phyloP scores from a whole-genome alignment of 2,797 vertebrate genomes.

The Neomorphus geoffroyi region DNA sequence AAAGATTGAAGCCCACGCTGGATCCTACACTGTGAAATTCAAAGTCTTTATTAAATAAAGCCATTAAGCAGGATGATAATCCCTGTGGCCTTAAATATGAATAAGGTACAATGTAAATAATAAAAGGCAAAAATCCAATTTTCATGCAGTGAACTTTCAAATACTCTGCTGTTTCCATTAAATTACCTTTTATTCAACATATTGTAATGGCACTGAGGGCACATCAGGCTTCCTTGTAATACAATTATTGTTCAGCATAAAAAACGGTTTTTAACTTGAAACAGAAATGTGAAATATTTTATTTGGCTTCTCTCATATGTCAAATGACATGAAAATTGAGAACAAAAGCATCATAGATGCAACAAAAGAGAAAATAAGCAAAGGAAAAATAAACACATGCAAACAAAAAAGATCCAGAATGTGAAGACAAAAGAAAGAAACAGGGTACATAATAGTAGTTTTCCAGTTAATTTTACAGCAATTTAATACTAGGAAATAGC shows the following conservation, averaged over 20 bases:
- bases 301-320: slow-evolving; percentile 20
- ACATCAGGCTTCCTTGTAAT: slow-evolving; percentile 43
- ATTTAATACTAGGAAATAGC: slow-evolving; percentile 41
- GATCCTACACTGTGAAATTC: slow-evolving; percentile 53
- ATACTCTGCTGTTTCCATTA: slow-evolving; percentile 50
- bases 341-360: background rate
- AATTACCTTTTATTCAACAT: slow-evolving; percentile 56
- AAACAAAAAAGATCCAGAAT: background rate
- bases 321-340: slow-evolving; percentile 35
- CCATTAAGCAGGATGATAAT: slow-evolving; percentile 69
- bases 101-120: slow-evolving; percentile 70
- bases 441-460: background rate
- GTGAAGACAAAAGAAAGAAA: slow-evolving; percentile 36
- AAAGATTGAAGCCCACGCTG: slow-evolving; percentile 19
- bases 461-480: slow-evolving; percentile 49
- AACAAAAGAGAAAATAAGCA: slow-evolving; percentile 24
- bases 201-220: slow-evolving; percentile 12
- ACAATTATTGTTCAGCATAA: slow-evolving; percentile 44
- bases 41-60: slow-evolving; percentile 74
- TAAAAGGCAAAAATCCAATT: slow-evolving; percentile 71
- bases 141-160: slow-evolving; percentile 67
- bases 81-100: slow-evolving; percentile 71
- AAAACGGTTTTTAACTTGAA: slow-evolving; percentile 39
- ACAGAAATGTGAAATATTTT: slow-evolving; percentile 40
- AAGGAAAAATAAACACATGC: slow-evolving; percentile 27